Evolutionary conservation across 2,888 invertebrate genomes (phyloP), one percentile per base, ranked within the genome.

Genomic region (Microchrysa polita): DNA sequence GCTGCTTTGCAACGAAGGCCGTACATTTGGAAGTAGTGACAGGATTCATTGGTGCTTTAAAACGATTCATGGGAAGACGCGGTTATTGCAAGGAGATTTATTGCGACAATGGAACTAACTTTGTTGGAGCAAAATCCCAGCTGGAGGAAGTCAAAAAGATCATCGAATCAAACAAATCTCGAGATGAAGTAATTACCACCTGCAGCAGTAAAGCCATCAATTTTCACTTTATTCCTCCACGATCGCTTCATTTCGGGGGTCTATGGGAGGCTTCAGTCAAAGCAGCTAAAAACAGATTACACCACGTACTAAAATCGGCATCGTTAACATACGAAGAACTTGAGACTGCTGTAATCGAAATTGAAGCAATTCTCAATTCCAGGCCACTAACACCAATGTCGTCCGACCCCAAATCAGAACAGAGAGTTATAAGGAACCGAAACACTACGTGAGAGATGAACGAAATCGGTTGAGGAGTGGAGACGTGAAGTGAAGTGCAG

Each of bases 321-420:
- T 74, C 65, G 14, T 71, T 80, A 14, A 79, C 78, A 1, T 79
- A 76, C 48, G 79, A 80, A 74, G 79, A 82, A 72, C 76, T 80
- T 27, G 34, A 72, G n/a, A 81, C 79, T 1, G 18, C 79, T 0
- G 14, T 77, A 1, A 65, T 74, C 9, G 78, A 80, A 73, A 76
- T 80, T 27, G 80, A 81, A 74, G 79, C 79, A 1, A 74, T 77
- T 16, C 59, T 80, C 1, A 80, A 81, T 73, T 79, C 79, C 10
- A 69, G 79, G 18, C 79, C 80, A 1, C 40, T 81, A 1, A 76
- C 74, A 65, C 77, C 76, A 9, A 74, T 78, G n/a, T 76, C 76
- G 22, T 71, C 73, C n/a, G 77, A 78, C 71, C n/a, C n/a, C n/a
- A n/a, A n/a, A n/a, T n/a, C n/a, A n/a, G n/a, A n/a, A n/a, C n/a